These are phyloP conservation scores for Choloepus didactylus DNA, from an alignment of 2,797 vertebrate genomes.

Conservation along the genomic window DNA sequence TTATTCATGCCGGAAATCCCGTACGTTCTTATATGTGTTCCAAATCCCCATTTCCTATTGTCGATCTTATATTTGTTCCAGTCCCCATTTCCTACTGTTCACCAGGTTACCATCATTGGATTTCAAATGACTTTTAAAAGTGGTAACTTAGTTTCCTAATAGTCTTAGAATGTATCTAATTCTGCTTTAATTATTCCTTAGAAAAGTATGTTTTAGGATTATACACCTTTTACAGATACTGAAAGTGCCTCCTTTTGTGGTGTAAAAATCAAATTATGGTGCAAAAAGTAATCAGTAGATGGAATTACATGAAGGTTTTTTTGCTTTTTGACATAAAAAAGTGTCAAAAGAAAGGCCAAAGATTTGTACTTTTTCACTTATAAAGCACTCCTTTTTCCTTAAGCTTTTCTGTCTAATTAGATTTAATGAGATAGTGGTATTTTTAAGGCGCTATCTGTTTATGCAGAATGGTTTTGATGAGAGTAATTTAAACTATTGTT, in stretches of 20 bases:
- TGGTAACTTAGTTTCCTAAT: slow-evolving; percentile 86
- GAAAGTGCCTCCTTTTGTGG: slow-evolving; percentile 91
- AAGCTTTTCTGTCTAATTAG: slow-evolving; percentile 88
- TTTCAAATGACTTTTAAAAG: slow-evolving; percentile 85
- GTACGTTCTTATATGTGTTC: slow-evolving; percentile 44
- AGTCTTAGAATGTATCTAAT: slow-evolving; percentile 86
- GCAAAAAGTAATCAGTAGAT: slow-evolving; percentile 88
- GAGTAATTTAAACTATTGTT: slow-evolving; percentile 78
- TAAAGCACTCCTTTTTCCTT: slow-evolving; percentile 89
- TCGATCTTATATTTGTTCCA: slow-evolving; percentile 55
- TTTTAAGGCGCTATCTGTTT: slow-evolving; percentile 84
- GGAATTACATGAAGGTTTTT: slow-evolving; percentile 87
- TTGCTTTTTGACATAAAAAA: slow-evolving; percentile 89
- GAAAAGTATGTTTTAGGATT: slow-evolving; percentile 86
- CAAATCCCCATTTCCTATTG: not conserved
- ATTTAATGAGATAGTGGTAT: slow-evolving; percentile 83
- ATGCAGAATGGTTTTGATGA: slow-evolving; percentile 83
- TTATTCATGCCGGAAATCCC: slow-evolving; percentile 62
- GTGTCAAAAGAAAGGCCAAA: slow-evolving; percentile 91
- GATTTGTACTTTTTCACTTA: slow-evolving; percentile 89
- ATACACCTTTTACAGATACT: slow-evolving; percentile 90
- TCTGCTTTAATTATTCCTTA: slow-evolving; percentile 87
- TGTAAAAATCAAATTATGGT: slow-evolving; percentile 87
- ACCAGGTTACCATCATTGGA: slow-evolving; percentile 83
- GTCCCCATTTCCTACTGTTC: not conserved